Percentiles rank a stretch among this genome's conserved stretches.
Conservation (phyloP, 2,888 invertebrate genomes). For the Eucera pruinosa region DNA sequence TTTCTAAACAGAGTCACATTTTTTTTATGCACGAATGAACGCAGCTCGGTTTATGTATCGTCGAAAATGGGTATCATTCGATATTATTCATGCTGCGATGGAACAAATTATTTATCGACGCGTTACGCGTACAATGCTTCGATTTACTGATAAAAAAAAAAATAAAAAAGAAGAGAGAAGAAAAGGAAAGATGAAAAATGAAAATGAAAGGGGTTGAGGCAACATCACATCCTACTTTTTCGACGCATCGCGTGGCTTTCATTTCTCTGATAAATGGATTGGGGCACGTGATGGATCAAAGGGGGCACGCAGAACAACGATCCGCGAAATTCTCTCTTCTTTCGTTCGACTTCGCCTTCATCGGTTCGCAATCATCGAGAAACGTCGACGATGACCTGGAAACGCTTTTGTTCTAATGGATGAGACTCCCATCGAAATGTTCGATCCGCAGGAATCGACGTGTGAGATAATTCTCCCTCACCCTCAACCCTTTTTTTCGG, state of each 20-base stretch:
- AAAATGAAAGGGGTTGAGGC: not conserved
- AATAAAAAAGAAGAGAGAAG: no score
- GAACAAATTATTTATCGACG: no score
- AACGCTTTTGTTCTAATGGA: conserved; percentile 47
- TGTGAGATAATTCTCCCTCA: conserved; percentile 26
- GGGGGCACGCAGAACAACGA: conserved; percentile 25
- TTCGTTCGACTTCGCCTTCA: not conserved
- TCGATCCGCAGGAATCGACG: conserved; percentile 34
- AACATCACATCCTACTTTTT: not conserved
- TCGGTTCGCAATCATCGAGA: conserved; percentile 38
- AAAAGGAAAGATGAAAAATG: not conserved
- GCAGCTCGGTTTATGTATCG: no score
- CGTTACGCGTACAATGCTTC: no score
- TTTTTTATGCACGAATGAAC: no score
- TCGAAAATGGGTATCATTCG: no score
- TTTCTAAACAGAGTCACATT: no score
- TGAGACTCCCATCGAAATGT: conserved; percentile 27
- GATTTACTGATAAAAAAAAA: no score
- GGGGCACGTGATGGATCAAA: conserved; percentile 58
- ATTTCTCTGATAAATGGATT: conserved; percentile 45
- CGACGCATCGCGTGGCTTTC: conserved; percentile 9
- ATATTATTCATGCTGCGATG: no score
- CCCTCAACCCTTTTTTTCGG: not conserved
- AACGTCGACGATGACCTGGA: conserved; percentile 54
- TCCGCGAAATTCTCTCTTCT: conserved; percentile 23